Evolutionary conservation across 2,888 invertebrate species (phyloP).

Genomic region (Mimas tiliae): DNA sequence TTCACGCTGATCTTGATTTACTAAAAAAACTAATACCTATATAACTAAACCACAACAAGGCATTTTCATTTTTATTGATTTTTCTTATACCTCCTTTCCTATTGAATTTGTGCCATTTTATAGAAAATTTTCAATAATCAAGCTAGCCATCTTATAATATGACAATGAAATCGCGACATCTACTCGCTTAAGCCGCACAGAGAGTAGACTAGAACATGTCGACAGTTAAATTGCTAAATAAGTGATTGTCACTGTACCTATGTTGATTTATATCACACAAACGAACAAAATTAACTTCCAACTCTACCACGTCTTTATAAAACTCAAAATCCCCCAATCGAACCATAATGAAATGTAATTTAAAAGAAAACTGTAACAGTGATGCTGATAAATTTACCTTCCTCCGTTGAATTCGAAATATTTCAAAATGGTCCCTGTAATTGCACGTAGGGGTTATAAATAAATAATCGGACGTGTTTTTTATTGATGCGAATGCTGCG

Average conservation of each 20-base stretch:
- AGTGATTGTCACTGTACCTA: conserved; percentile 40
- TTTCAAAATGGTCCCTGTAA: conserved; percentile 41
- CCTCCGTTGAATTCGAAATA: conserved; percentile 37
- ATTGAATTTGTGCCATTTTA: too few relatives aligned
- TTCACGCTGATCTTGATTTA: too few relatives aligned
- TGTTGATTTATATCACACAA: conserved; percentile 41
- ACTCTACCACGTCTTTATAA: background rate
- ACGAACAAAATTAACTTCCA: background rate
- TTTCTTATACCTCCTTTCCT: too few relatives aligned
- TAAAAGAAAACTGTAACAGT: conserved; percentile 47
- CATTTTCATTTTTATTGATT: too few relatives aligned
- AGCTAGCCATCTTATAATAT: too few relatives aligned
- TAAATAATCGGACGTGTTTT: conserved; percentile 21
- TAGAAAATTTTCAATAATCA: too few relatives aligned
- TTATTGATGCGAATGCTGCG: conserved; percentile 18
- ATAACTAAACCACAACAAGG: too few relatives aligned
- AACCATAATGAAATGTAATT: conserved; percentile 34
- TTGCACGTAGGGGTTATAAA: conserved; percentile 29
- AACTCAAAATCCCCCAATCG: background rate
- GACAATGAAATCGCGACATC: background rate
- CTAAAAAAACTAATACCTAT: too few relatives aligned
- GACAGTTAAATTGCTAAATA: conserved; percentile 48
- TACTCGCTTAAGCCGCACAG: background rate
- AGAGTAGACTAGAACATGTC: conserved; percentile 30
- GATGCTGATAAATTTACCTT: conserved; percentile 45